Percentiles rank a stretch among this genome's conserved stretches.
These are phyloP conservation scores for Siderastrea radians DNA, from an alignment of 92 coral and sea anemone genomes.

Conservation along the genomic window DNA sequence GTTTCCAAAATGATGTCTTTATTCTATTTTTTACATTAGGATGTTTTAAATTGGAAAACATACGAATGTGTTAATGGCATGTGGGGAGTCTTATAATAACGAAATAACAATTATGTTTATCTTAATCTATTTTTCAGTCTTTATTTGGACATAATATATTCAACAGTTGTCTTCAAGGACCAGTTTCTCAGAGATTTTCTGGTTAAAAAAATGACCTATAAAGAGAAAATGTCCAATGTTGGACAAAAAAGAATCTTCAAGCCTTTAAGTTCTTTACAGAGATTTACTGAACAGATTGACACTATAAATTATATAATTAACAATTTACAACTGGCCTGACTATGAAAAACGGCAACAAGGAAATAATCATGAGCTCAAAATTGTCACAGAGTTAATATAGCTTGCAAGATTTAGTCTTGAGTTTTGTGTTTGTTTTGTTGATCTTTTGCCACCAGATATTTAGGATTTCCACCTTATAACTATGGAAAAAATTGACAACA, in stretches of 20 bases:
- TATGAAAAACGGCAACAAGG: neutral
- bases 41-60: neutral
- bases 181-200: no score
- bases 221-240: neutral
- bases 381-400: neutral
- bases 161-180: no score
- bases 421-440: neutral
- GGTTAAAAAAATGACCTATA: neutral
- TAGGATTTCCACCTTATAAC: neutral
- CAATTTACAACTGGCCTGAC: neutral
- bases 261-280: no score
- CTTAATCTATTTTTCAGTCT: neutral
- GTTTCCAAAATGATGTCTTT: neutral
- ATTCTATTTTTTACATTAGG: neutral
- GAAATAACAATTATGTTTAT: slow-evolving; percentile 12
- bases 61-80: neutral
- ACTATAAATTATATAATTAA: neutral
- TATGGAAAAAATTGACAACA: neutral
- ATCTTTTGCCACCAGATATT: neutral
- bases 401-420: neutral
- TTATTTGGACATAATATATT: neutral
- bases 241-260: no score
- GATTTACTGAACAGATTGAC: neutral
- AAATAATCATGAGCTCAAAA: no score
- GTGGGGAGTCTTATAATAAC: neutral